phyloP scores from a whole-genome alignment of 2,113 vertebrate species.

The Heptranchias perlo region DNA sequence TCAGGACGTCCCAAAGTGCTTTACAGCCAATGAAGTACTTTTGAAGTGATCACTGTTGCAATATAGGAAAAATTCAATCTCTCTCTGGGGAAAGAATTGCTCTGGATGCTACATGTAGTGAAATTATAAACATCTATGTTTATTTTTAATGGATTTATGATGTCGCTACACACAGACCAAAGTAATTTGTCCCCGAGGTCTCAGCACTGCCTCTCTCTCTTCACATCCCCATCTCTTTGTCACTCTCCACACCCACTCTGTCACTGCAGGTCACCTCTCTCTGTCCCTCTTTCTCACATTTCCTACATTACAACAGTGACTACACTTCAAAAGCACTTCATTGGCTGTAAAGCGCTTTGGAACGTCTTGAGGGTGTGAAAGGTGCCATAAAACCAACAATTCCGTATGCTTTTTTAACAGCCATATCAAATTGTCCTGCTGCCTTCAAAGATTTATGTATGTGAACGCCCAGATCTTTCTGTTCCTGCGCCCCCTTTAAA shows the following conservation, averaged over 20 bases:
- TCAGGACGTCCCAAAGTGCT: not conserved
- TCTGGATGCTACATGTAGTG: too few species aligned
- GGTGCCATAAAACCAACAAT: not conserved
- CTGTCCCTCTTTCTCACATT: not conserved
- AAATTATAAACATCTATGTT: not conserved
- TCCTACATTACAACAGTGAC: too few species aligned
- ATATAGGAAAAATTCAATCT: not conserved
- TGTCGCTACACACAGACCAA: not conserved
- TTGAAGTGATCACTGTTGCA: not conserved
- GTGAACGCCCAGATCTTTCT: not conserved
- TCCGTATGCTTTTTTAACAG: not conserved
- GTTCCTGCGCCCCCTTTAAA: not conserved
- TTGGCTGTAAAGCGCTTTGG: too few species aligned
- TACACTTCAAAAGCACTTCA: too few species aligned
- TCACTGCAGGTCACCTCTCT: not conserved
- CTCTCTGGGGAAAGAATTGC: not conserved
- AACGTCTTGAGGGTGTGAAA: too few species aligned
- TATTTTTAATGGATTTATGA: not conserved
- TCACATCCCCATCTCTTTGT: not conserved
- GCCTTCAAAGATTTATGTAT: not conserved
- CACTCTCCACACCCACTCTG: not conserved
- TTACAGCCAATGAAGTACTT: not conserved
- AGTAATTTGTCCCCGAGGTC: too few species aligned
- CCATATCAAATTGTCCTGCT: not conserved
- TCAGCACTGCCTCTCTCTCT: not conserved